Base-by-base conservation (phyloP, 2,888 invertebrate species). In the Agonum fuliginosum region DNA sequence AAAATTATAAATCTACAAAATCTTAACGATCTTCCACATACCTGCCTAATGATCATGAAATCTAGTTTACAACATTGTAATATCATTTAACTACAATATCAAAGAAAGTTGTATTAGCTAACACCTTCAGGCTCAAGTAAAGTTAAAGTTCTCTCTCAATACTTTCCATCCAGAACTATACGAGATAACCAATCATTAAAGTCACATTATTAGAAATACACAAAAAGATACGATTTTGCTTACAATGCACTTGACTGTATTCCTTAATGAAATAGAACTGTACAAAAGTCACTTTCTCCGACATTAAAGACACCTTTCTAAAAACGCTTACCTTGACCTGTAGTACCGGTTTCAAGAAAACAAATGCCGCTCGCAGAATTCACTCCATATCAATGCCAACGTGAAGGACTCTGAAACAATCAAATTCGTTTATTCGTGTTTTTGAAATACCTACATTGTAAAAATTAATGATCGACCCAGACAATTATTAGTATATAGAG, bases 231-330 rank as follows among this genome's bases (percentile, higher is more conserved):
- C 20, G 19, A 14, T 24, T 54, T 54, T 54, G 8, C 20, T 20
- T 54, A 54, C 3, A 54, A 54, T 54, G 20, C 54, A 54, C 22
- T 54, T 22, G 22, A 10, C 3, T 54, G 27, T 14, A 62, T 17
- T 62, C 30, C 62, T 30, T 30, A 62, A 62, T 62, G 34, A 62
- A 62, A 62, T 30, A 62, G 34, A 62, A 62, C 30, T 12, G 14
- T 17, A 17, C 70, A 70, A 70, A 43, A 69, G 43, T 70, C 46
- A 70, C 70, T 70, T 70, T 70, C 70, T 27, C 70, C 27, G 14
- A 70, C 62, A 62, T 62, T 62, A 62, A 62, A 62, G 62, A 46
- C 30, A 46, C 70, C 70, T 70, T 70, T 70, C 70, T 70, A 70
- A 43, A 48, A 62, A 62, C 24, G 46, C 22, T 70, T 70, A 46